phyloP scores from a whole-genome alignment of 2,113 vertebrate species.

The Cochlearius cochlearius region DNA sequence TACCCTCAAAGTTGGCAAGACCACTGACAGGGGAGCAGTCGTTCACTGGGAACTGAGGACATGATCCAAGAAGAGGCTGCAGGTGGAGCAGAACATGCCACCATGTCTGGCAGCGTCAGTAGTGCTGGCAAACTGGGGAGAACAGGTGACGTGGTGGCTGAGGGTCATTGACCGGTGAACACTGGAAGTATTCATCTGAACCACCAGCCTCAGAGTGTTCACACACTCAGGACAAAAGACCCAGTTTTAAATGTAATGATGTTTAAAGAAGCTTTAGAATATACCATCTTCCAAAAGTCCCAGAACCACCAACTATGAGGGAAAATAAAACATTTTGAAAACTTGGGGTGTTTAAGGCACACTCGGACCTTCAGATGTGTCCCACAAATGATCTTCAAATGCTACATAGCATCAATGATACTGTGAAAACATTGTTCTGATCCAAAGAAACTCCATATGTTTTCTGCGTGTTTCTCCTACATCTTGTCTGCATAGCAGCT shows the following conservation, averaged over 20 bases:
- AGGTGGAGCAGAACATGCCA: background rate
- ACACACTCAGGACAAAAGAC: background rate
- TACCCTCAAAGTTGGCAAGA: background rate
- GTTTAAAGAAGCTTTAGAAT: background rate
- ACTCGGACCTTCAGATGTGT: background rate
- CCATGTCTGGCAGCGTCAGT: background rate
- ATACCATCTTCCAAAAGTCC: background rate
- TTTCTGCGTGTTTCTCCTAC: background rate
- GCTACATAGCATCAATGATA: accelerated
- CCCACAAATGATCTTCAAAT: background rate
- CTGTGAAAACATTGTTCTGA: background rate
- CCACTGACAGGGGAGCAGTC: background rate
- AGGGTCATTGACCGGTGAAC: background rate
- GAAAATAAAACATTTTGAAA: background rate
- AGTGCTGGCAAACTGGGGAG: background rate
- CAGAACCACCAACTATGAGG: background rate
- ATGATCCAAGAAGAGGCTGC: background rate
- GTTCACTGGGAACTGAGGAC: background rate
- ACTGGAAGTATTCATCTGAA: background rate
- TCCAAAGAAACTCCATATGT: background rate
- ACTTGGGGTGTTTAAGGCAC: background rate
- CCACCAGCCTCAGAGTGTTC: background rate
- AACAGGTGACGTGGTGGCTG: background rate
- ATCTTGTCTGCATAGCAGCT: background rate
- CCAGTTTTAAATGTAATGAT: background rate